Evolutionary conservation across 1,140 invertebrate genomes (phyloP).

Genomic region (Drosophila miranda): DNA sequence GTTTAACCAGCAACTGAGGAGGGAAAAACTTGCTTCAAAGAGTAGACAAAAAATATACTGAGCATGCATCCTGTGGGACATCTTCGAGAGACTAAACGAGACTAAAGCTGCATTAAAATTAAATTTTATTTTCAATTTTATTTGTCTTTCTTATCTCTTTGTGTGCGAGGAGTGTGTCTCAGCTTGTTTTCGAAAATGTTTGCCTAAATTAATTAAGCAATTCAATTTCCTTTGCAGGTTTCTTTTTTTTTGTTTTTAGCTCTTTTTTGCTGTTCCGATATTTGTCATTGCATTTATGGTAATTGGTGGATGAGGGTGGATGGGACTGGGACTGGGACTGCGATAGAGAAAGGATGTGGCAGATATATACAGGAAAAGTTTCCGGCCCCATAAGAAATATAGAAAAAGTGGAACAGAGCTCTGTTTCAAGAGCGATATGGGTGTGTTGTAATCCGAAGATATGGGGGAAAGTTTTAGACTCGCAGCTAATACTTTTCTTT

Average conservation of each 20-base stretch:
- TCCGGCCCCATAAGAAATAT: background rate
- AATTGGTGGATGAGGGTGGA: constrained; percentile 43
- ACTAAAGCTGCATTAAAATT: constrained; percentile 57
- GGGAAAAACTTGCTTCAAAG: constrained; percentile 35
- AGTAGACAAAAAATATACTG: constrained; percentile 6
- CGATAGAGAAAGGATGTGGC: constrained; percentile 23
- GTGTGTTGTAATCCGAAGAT: no score
- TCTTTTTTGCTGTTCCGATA: constrained; percentile 3
- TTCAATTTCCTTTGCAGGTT: constrained; percentile 62
- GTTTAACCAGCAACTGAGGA: constrained; percentile 61
- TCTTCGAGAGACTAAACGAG: constrained; percentile 22
- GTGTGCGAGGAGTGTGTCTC: constrained; percentile 31
- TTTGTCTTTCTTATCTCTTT: constrained; percentile 23
- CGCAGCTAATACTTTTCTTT: no score
- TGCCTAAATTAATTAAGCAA: constrained; percentile 69
- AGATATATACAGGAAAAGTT: constrained; percentile 1
- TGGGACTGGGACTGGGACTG: background rate
- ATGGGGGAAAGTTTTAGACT: no score
- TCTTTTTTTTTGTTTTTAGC: constrained; percentile 14
- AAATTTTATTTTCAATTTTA: constrained; percentile 70
- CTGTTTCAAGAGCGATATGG: no score
- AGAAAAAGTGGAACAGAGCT: background rate
- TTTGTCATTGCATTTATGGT: constrained; percentile 67
- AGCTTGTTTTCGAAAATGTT: no score
- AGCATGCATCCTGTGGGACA: constrained; percentile 56